Percentiles rank a stretch among this genome's conserved stretches.
phyloP scores from a whole-genome alignment of 2,113 vertebrate species.

The Anolis carolinensis region DNA sequence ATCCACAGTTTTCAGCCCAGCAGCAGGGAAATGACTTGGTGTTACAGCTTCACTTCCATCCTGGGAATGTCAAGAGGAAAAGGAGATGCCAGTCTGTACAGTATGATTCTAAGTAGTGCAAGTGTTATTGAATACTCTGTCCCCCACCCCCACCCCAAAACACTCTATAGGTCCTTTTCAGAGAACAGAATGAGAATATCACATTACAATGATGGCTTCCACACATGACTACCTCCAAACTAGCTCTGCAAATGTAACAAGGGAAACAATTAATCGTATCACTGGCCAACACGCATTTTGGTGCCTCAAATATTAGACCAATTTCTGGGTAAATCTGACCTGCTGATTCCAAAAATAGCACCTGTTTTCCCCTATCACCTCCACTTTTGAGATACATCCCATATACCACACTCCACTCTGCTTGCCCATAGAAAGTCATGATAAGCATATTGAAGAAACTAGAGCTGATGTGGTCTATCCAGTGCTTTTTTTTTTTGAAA shows the following conservation, averaged over 20 bases:
- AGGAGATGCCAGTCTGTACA: not conserved
- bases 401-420: too few species aligned
- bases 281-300: too few species aligned
- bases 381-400: too few species aligned
- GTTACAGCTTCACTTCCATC: conserved; percentile 41
- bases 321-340: too few species aligned
- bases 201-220: not conserved
- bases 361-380: too few species aligned
- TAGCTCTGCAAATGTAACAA: not conserved
- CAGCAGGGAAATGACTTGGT: conserved; percentile 70
- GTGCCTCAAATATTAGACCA: too few species aligned
- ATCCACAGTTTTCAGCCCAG: conserved; percentile 84
- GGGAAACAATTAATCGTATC: not conserved
- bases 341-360: too few species aligned
- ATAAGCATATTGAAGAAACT: too few species aligned
- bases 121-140: not conserved
- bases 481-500: too few species aligned
- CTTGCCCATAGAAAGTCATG: too few species aligned
- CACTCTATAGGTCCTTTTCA: not conserved
- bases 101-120: not conserved
- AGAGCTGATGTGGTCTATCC: too few species aligned
- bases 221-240: conserved; percentile 5
- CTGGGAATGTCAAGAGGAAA: conserved; percentile 47
- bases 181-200: accelerated
- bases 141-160: not conserved